phyloP scores from a whole-genome alignment of 2,113 vertebrate genomes.

The Cynopterus brachyotis region DNA sequence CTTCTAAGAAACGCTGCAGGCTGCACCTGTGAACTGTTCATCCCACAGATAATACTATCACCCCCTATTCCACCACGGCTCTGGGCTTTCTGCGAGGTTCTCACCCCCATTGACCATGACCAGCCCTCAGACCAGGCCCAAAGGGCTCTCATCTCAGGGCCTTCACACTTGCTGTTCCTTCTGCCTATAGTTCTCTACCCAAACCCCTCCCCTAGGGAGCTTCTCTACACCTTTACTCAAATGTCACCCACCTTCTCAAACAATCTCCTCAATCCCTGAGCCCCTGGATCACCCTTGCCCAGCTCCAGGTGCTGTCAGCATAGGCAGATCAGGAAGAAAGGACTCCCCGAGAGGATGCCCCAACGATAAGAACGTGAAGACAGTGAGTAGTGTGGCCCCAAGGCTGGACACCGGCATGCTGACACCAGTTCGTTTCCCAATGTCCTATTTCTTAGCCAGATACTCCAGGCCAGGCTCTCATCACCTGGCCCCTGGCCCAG shows the following conservation, averaged over 20 bases:
- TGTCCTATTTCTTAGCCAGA: background rate
- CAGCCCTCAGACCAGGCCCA: background rate
- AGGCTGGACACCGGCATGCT: accelerated
- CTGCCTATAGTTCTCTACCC: background rate
- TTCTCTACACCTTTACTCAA: background rate
- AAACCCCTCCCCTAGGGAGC: too few relatives aligned
- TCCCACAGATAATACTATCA: background rate
- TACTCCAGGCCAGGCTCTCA: accelerated
- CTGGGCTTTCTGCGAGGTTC: background rate
- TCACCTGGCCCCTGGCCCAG: background rate
- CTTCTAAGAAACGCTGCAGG: background rate
- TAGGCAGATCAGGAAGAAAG: background rate
- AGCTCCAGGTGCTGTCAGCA: background rate
- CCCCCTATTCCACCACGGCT: too few relatives aligned
- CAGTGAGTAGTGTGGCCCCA: accelerated
- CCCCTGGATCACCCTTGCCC: accelerated
- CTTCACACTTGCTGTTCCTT: background rate
- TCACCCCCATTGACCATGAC: background rate
- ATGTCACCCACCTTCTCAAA: background rate
- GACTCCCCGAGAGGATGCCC: background rate
- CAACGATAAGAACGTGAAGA: background rate
- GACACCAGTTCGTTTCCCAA: background rate
- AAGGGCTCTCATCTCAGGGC: background rate
- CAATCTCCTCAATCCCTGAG: background rate
- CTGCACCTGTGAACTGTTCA: accelerated